phyloP scores from a whole-genome alignment of 2,797 vertebrate species.

The Pelodytes ibericus region DNA sequence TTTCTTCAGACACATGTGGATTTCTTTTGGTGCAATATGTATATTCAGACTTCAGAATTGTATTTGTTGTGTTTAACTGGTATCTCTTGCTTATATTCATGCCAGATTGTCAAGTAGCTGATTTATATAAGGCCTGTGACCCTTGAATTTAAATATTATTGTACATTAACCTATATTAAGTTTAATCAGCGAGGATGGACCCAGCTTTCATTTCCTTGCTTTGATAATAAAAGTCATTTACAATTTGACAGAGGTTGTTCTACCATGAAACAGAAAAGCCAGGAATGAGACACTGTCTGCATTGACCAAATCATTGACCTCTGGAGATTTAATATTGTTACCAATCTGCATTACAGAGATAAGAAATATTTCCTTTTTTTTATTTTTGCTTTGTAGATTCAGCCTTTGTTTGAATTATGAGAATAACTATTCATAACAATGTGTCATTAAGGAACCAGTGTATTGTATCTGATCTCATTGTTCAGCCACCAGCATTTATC shows the following conservation, averaged over 20 bases:
- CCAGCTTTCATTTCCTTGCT: not conserved
- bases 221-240: not conserved
- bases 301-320: not conserved
- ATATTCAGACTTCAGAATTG: too few relatives aligned
- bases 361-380: not conserved
- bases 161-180: not conserved
- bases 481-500: too few relatives aligned
- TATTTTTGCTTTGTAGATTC: too few relatives aligned
- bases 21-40: too few relatives aligned
- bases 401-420: too few relatives aligned
- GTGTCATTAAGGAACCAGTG: too few relatives aligned
- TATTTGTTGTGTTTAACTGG: too few relatives aligned
- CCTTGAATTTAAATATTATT: constrained; percentile 7
- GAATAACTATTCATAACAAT: too few relatives aligned
- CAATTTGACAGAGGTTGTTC: not conserved
- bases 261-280: not conserved
- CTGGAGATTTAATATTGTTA: not conserved
- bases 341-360: constrained; percentile 6
- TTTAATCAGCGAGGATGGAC: not conserved
- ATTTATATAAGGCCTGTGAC: not conserved
- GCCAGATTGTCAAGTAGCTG: not conserved
- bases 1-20: too few relatives aligned
- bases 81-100: not conserved
- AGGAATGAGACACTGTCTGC: not conserved
- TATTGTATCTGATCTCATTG: too few relatives aligned